These are phyloP conservation scores for Siphamia tubifer DNA, from an alignment of 2,113 vertebrate genomes.

Conservation along the genomic window DNA sequence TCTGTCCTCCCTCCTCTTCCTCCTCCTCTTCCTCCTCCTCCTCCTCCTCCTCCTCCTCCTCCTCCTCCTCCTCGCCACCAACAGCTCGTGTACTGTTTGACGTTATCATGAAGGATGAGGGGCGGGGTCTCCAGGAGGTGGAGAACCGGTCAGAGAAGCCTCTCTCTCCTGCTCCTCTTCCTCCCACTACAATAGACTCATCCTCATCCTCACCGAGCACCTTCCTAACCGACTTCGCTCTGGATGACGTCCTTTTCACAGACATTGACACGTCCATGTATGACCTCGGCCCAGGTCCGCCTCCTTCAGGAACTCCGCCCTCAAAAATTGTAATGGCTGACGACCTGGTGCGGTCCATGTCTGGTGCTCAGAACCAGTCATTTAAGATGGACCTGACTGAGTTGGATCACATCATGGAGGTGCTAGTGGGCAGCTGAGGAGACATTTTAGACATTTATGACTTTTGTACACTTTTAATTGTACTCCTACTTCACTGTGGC, in stretches of 20 bases:
- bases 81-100: slow-evolving; percentile 5
- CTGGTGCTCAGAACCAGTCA: slow-evolving; percentile 94
- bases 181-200: slow-evolving; percentile 58
- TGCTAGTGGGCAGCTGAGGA: slow-evolving; percentile 88
- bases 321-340: slow-evolving; percentile 89
- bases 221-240: slow-evolving; percentile 96
- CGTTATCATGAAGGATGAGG: slow-evolving; percentile 63
- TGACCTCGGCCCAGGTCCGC: slow-evolving; percentile 94
- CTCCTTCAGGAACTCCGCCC: slow-evolving; percentile 67
- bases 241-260: slow-evolving; percentile 97
- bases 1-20: too few relatives aligned
- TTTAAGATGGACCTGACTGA: slow-evolving; percentile 99
- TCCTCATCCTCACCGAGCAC: slow-evolving; percentile 87
- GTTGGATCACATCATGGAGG: slow-evolving; percentile 99
- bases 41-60: not conserved
- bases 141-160: slow-evolving; percentile 86
- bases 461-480: too few relatives aligned
- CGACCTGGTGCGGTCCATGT: slow-evolving; percentile 91
- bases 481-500: not conserved
- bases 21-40: slow-evolving; percentile 79
- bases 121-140: slow-evolving; percentile 58
- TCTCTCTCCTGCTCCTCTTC: slow-evolving; percentile 68
- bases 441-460: not conserved
- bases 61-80: not conserved
- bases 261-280: slow-evolving; percentile 99